phyloP scores from a whole-genome alignment of 2,888 invertebrate species.

The Anticlea derivata region DNA sequence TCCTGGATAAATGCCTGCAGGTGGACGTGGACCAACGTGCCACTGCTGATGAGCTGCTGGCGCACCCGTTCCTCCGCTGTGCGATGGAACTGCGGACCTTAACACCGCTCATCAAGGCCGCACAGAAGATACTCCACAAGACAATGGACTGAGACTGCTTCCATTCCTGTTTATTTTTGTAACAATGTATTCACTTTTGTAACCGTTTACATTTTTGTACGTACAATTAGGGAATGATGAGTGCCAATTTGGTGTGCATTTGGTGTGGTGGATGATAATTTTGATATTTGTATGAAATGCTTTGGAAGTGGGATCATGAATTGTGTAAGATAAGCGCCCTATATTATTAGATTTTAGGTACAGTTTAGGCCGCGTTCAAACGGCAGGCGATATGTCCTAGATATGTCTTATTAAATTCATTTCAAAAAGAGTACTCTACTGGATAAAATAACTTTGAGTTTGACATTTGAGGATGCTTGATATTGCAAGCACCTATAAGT shows the following conservation, averaged over 20 bases:
- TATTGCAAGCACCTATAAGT: too few relatives aligned
- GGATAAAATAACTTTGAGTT: too few relatives aligned
- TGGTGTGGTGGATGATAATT: constrained; percentile 3
- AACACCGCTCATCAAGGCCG: constrained; percentile 95
- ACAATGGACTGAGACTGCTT: constrained; percentile 68
- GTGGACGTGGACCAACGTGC: constrained; percentile 92
- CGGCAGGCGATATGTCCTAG: too few relatives aligned
- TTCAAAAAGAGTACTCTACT: too few relatives aligned
- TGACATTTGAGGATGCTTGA: too few relatives aligned
- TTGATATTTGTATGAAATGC: constrained; percentile 20
- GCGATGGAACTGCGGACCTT: constrained; percentile 92
- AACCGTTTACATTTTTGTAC: constrained; percentile 59
- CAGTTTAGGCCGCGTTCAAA: constrained; percentile 29
- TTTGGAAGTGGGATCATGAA: constrained; percentile 21
- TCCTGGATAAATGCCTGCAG: constrained; percentile 94
- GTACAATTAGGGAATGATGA: constrained; percentile 43
- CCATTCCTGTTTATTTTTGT: constrained; percentile 54
- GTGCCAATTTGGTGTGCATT: constrained; percentile 52
- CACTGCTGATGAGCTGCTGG: constrained; percentile 89
- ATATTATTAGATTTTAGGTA: constrained; percentile 25
- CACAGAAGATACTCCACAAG: constrained; percentile 92
- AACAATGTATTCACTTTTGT: constrained; percentile 56
- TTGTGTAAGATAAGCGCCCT: constrained; percentile 30
- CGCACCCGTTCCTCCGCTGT: constrained; percentile 90
- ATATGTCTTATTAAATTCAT: too few relatives aligned